Conservation (phyloP, 2,888 invertebrate genomes). For the Nemotelus nigrinus region DNA sequence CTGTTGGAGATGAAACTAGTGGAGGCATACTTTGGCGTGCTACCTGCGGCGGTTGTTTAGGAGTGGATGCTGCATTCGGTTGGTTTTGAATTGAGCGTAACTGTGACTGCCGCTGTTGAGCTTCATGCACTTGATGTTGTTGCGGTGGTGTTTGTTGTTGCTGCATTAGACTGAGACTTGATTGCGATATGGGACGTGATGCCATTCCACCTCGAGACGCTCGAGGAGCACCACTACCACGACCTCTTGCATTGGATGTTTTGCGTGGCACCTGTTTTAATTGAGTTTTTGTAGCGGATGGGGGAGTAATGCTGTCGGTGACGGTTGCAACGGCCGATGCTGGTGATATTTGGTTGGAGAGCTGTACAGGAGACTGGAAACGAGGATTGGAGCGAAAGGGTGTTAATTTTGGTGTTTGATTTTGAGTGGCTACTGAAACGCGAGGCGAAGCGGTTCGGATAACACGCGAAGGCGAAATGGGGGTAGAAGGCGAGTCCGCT, state of each 20-base stretch:
- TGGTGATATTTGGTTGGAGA: slow-evolving; percentile 36
- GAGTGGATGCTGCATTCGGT: slow-evolving; percentile 11
- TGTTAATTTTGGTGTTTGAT: slow-evolving; percentile 32
- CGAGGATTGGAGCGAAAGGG: slow-evolving; percentile 30
- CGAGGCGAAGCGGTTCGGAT: slow-evolving; percentile 7
- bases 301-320: slow-evolving; percentile 15
- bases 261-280: background rate
- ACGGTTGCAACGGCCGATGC: slow-evolving; percentile 44
- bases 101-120: background rate
- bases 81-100: background rate
- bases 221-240: background rate
- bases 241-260: slow-evolving; percentile 16
- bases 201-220: background rate
- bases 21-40: slow-evolving; percentile 8
- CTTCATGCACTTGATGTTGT: background rate
- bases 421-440: background rate
- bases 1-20: slow-evolving; percentile 4
- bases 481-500: background rate
- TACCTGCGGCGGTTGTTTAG: background rate
- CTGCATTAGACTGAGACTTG: background rate
- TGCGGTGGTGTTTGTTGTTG: background rate
- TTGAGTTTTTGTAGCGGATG: background rate
- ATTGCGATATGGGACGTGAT: background rate
- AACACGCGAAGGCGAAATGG: background rate
- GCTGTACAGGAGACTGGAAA: slow-evolving; percentile 43